phyloP scores from a whole-genome alignment of 2,888 invertebrate species.

The Drosophila nr. medialis region DNA sequence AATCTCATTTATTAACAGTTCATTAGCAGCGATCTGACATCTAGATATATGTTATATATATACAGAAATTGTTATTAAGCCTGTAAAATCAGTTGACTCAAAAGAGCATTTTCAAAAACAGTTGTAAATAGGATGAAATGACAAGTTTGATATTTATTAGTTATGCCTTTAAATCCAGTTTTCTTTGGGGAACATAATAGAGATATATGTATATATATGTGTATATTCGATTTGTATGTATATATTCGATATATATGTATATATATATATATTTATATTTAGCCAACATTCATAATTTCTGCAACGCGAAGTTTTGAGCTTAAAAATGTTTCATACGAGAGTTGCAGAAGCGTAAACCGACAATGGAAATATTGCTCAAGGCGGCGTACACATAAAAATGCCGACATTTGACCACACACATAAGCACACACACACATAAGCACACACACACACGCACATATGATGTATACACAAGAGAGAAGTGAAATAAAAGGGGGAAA shows the following conservation, averaged over 20 bases:
- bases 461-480: conserved; percentile 6
- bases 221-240: neutral
- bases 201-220: neutral
- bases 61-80: conserved; percentile 28
- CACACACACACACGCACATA: neutral
- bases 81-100: conserved; percentile 23
- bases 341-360: conserved; percentile 57
- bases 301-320: conserved; percentile 68
- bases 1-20: conserved; percentile 75
- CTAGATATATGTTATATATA: conserved; percentile 18
- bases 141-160: conserved; percentile 1
- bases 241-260: neutral
- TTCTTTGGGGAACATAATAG: neutral
- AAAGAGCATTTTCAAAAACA: conserved; percentile 2
- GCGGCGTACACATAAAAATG: conserved; percentile 72
- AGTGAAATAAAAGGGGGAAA: conserved; percentile 58
- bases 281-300: conserved; percentile 61
- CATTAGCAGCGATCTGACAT: conserved; percentile 63
- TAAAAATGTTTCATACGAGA: conserved; percentile 33
- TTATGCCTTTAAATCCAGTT: neutral
- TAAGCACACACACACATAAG: conserved; percentile 20
- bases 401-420: conserved; percentile 78
- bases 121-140: neutral
- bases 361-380: conserved; percentile 74
- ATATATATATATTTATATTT: neutral